A percentile compares a stretch with the other conserved stretches of the same genome.
Conservation (phyloP, 2,888 invertebrate species). For the Pseudoips prasinana region DNA sequence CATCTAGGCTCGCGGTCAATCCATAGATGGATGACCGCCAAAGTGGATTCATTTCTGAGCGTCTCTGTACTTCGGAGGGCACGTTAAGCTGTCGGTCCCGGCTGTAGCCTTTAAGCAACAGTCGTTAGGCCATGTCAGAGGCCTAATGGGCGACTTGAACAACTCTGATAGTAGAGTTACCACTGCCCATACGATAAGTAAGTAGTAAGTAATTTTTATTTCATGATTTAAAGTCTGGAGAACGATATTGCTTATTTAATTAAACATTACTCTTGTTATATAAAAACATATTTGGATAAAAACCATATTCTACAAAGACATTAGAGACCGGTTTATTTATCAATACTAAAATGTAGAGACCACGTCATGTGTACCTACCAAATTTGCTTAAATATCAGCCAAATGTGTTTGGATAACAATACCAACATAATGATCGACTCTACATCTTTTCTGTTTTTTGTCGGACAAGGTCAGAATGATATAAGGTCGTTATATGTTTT, state of each 20-base stretch:
- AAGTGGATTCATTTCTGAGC: too few species aligned
- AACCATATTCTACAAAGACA: neutral
- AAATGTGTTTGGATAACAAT: neutral
- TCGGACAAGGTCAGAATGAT: slow-evolving; percentile 1
- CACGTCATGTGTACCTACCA: slow-evolving; percentile 1
- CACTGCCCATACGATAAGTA: too few species aligned
- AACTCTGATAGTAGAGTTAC: too few species aligned
- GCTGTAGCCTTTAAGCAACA: too few species aligned
- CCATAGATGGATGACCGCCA: too few species aligned
- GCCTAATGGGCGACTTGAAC: too few species aligned
- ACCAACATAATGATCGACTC: neutral
- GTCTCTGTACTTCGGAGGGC: too few species aligned
- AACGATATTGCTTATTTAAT: neutral
- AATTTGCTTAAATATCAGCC: neutral
- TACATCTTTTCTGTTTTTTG: neutral
- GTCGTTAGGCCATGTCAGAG: too few species aligned
- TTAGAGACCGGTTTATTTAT: slow-evolving; percentile 9
- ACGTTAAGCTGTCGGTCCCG: too few species aligned
- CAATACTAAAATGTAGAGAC: slow-evolving; percentile 5
- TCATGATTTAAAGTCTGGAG: too few species aligned
- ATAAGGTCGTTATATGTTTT: neutral
- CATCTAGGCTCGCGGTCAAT: too few species aligned
- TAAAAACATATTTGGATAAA: neutral
- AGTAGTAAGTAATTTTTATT: too few species aligned
- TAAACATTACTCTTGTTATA: neutral